Conservation (phyloP, 2,888 invertebrate species). For the Lithophane semibrunnea region DNA sequence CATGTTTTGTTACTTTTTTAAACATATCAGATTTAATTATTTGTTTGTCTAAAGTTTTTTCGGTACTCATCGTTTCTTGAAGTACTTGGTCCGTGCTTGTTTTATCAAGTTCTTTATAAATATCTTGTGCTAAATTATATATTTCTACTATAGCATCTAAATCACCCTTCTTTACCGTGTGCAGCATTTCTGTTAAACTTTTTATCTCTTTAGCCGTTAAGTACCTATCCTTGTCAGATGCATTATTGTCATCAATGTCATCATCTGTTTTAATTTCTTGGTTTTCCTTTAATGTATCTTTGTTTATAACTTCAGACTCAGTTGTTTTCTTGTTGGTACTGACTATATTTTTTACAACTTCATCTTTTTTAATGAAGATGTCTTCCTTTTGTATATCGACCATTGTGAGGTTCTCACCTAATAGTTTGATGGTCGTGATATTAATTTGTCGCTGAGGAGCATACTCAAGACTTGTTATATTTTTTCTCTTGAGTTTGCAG, state of each 20-base stretch:
- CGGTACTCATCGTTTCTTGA: conserved; percentile 57
- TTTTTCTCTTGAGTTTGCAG: conserved; percentile 80
- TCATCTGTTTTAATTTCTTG: conserved; percentile 26
- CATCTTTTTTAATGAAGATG: not conserved
- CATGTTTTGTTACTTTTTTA: conserved; percentile 21
- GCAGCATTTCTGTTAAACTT: conserved; percentile 79
- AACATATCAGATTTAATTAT: not conserved
- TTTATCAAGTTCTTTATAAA: conserved; percentile 83
- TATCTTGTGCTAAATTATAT: conserved; percentile 85
- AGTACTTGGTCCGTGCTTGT: conserved; percentile 62
- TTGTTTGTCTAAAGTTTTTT: conserved; percentile 33
- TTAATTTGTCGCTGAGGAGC: conserved; percentile 72
- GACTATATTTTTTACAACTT: not conserved
- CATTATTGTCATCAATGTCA: conserved; percentile 25
- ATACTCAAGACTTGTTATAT: conserved; percentile 66
- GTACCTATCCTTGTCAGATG: conserved; percentile 74
- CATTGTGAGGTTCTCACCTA: conserved; percentile 15
- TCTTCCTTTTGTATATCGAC: conserved; percentile 13
- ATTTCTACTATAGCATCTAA: conserved; percentile 85
- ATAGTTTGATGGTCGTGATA: conserved; percentile 63
- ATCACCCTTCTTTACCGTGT: conserved; percentile 84
- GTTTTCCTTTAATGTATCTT: not conserved
- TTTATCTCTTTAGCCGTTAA: conserved; percentile 82
- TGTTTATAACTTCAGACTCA: conserved; percentile 1
- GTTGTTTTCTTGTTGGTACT: conserved; percentile 6